Conservation (phyloP, 2,797 vertebrate species). For the Simalia tracyae region DNA sequence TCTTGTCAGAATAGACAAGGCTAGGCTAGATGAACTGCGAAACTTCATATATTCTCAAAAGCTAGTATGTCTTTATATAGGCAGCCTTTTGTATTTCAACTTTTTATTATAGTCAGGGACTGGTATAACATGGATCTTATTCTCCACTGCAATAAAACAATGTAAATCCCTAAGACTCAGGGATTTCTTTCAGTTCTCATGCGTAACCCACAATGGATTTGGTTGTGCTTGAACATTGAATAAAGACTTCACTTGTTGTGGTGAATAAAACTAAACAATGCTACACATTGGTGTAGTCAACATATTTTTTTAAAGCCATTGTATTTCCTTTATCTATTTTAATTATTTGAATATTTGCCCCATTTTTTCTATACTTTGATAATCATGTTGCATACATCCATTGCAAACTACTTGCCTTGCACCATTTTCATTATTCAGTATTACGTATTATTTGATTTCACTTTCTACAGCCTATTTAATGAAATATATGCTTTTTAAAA, state of each 20-base stretch:
- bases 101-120: constrained; percentile 50
- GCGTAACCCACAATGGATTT: constrained; percentile 66
- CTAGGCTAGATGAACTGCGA: neutral
- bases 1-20: neutral
- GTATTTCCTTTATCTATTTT: constrained; percentile 48
- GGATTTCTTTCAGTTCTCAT: constrained; percentile 63
- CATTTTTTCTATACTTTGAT: neutral
- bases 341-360: neutral
- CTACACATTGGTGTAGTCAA: constrained; percentile 46
- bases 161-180: constrained; percentile 65
- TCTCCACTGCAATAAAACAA: constrained; percentile 62
- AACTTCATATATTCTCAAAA: neutral
- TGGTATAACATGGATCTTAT: constrained; percentile 59
- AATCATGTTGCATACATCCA: neutral
- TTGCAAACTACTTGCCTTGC: neutral
- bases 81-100: constrained; percentile 28
- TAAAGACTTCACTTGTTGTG: constrained; percentile 59
- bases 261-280: constrained; percentile 60
- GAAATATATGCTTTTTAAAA: neutral
- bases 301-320: constrained; percentile 42
- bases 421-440: neutral
- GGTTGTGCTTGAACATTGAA: constrained; percentile 63
- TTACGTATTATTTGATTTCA: constrained; percentile 1
- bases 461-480: accelerated
- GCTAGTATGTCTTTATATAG: constrained; percentile 32